Conservation (phyloP, 2,888 invertebrate genomes). For the Ennomos quercinarius region DNA sequence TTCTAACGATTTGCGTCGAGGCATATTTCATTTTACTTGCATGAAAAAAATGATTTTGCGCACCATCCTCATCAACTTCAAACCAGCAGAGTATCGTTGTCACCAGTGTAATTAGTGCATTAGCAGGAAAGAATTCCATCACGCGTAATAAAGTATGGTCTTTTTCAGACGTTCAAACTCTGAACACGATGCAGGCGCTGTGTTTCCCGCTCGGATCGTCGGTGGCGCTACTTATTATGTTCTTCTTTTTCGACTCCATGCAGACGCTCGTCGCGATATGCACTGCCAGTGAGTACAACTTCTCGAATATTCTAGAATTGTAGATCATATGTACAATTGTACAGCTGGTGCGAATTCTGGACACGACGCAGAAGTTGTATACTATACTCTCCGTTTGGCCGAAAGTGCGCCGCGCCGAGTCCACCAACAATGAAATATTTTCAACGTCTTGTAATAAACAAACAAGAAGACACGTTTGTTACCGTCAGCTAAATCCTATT, state of each 20-base stretch:
- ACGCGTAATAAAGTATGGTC: conserved; percentile 41
- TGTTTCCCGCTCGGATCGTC: conserved; percentile 98
- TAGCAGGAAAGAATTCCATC: conserved; percentile 25
- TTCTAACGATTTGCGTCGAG: too few relatives aligned
- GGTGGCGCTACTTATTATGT: conserved; percentile 98
- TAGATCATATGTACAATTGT: neutral
- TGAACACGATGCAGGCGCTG: conserved; percentile 98
- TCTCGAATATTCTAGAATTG: conserved; percentile 9
- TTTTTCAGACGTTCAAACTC: conserved; percentile 92
- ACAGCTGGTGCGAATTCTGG: neutral
- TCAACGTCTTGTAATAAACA: too few relatives aligned
- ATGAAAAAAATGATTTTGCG: too few relatives aligned
- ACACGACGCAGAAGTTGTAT: too few relatives aligned
- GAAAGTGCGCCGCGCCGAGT: too few relatives aligned
- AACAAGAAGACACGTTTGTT: too few relatives aligned
- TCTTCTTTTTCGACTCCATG: conserved; percentile 99
- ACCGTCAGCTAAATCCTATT: too few relatives aligned
- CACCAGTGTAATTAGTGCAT: neutral
- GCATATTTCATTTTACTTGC: too few relatives aligned
- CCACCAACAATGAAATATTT: too few relatives aligned
- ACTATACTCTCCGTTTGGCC: too few relatives aligned
- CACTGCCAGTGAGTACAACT: conserved; percentile 93
- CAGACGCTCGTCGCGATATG: conserved; percentile 98
- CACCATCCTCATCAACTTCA: too few relatives aligned
- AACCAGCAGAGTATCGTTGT: too few relatives aligned